These are phyloP conservation scores for Pomatostomus ruficeps DNA, from an alignment of 2,113 vertebrate species.

Conservation along the genomic window DNA sequence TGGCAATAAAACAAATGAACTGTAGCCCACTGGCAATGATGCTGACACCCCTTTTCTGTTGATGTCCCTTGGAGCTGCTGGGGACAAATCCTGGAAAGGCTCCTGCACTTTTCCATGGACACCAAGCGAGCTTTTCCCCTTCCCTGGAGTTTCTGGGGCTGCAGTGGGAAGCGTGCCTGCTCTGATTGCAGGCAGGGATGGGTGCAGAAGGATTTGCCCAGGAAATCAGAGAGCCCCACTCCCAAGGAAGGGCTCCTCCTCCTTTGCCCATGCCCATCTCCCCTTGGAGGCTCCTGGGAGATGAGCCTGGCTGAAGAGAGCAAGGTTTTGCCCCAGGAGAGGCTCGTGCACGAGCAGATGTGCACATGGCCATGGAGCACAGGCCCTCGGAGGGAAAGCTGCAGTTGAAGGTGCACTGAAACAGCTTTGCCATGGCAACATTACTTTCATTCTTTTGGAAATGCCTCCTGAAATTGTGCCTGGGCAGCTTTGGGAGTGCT, in stretches of 20 bases:
- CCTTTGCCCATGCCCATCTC: not conserved
- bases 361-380: not conserved
- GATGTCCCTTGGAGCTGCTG: not conserved
- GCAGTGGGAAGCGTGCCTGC: not conserved
- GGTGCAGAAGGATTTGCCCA: not conserved
- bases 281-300: not conserved
- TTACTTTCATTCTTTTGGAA: not conserved
- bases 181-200: not conserved
- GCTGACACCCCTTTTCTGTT: not conserved
- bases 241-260: not conserved
- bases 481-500: not conserved
- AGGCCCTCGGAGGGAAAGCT: not conserved
- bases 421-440: not conserved
- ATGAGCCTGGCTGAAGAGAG: not conserved
- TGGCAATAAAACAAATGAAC: not conserved
- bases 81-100: not conserved
- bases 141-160: not conserved
- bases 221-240: not conserved
- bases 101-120: not conserved
- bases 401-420: not conserved
- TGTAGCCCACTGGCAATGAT: not conserved
- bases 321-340: not conserved
- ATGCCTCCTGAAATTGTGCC: not conserved
- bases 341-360: not conserved
- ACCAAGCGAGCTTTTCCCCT: not conserved